Evolutionary conservation across 1,140 invertebrate species (phyloP), one percentile per base, ranked within the genome.

Genomic region (Heliconius congener): DNA sequence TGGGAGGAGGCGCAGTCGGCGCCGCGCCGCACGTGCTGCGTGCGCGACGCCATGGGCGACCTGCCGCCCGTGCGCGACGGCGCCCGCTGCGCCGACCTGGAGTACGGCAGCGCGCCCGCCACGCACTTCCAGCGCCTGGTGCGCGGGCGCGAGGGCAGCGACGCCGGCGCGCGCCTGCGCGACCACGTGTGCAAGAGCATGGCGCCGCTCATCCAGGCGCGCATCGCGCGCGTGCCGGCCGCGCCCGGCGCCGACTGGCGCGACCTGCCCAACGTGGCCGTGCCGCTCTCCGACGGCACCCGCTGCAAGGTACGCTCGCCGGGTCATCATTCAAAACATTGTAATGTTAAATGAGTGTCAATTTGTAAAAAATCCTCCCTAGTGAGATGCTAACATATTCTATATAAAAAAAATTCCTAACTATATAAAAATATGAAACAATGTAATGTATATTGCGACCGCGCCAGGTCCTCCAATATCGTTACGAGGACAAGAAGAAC

Each of bases 151-250:
- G 95, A 96, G 76, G 94, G 97, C 84, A 95, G 96, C 18, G 95
- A 95, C 55, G 95, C 96, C 77, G 94, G 95, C 84, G 94, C 95
- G 92, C 95, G 96, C 60, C 86, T 98, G 16, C 91, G 95, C 9
- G 98, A 98, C 91, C 98, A 99, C 84, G 96, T 98, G 81, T 98
- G 97, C 86, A 98, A 98, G 91, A 97, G 98, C 81, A 98, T 98
- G 97, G 96, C 96, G 57, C 95, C 97, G 2, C 89, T 98, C 19
- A 97, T 98, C 6, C 96, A 97, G 87, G 97, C 97, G 5, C 95
- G 98, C 72, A 98, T 99, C 85, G 94, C 95, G 55, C 95, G 97
- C 81, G 97, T 98, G 80, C 98, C 98, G 27, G 96, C 96, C 3
- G 95, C 94, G 18, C 96, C 96, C 18, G 98, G 97, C 16, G 97